Conservation (phyloP, 2,797 vertebrate species). For the Premnoplex brunnescens region DNA sequence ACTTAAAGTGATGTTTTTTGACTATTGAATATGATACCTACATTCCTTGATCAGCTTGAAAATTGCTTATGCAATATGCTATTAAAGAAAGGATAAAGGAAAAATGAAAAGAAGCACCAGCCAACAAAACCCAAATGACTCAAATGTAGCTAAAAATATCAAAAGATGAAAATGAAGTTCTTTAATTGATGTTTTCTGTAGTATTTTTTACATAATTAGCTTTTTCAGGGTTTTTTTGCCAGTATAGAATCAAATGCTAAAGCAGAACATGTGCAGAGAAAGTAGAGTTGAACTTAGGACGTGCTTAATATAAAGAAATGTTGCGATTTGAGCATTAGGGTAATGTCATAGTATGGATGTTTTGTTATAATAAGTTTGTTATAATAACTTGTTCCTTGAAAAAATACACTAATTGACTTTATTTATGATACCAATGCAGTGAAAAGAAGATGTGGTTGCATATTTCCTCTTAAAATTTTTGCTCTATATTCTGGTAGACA, state of each 20-base stretch:
- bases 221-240: not conserved
- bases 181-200: not conserved
- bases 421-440: not conserved
- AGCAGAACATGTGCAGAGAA: not conserved
- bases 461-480: not conserved
- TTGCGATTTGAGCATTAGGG: not conserved
- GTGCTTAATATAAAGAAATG: not conserved
- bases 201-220: not conserved
- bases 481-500: not conserved
- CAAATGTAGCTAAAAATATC: not conserved
- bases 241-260: not conserved
- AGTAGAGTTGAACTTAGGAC: not conserved
- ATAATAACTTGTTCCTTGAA: not conserved
- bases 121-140: not conserved
- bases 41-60: rapidly evolving
- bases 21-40: not conserved
- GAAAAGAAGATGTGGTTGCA: not conserved
- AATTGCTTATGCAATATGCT: not conserved
- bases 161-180: not conserved
- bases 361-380: not conserved
- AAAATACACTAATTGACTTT: not conserved
- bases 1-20: not conserved
- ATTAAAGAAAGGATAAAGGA: not conserved
- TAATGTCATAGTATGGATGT: not conserved
- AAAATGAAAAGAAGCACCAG: not conserved